Evolutionary conservation across 2,888 invertebrate species (phyloP), one percentile per base, ranked within the genome.

Genomic region (Calephelis perditalis): DNA sequence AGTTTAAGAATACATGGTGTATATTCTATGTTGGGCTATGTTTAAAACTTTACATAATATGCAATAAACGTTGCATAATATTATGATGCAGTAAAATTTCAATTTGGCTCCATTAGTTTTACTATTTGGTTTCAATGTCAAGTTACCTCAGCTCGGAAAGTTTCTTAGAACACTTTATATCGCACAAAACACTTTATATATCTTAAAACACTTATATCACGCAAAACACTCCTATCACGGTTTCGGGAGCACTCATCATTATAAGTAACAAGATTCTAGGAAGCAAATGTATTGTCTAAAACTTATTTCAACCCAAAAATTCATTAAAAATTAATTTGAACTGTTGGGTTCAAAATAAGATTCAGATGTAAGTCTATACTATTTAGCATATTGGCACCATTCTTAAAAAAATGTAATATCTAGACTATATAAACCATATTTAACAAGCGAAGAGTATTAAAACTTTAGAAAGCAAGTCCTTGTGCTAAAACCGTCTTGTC

Each of bases 351-450:
- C 15, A 15, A 49, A 26, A 49, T 47, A 49, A 26, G 1, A 9
- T 49, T 10, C 9, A 26, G 26, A 2, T 49, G 26, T 49, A 5
- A 9, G 5, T 49, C 15, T 26, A 49, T 49, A 26, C 26, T 47
- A 47, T 8, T 15, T 49, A 49, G 49, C 26, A 9, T 49, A 49
- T 49, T 49, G 49, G 49, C 49, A 49, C 49, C 26, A 49, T 15
- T 49, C 49, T 9, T 49, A 49, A 49, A 7, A 37, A 40, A 5
- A 4, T 40, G 40, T 5, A 8, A 40, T 40, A 40, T 40, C 40
- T 40, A 40, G 1, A 4, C 40, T 40, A 40, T 7, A 7, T 40
- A 40, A 40, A 40, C 40, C 40, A 40, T 8, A 40, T 7, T 40
- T 40, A 40, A 40, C 40, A 40, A 40, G 7, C 40, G 6, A 40